Conservation (phyloP, 2,113 vertebrate genomes). For the Eublepharis macularius region DNA sequence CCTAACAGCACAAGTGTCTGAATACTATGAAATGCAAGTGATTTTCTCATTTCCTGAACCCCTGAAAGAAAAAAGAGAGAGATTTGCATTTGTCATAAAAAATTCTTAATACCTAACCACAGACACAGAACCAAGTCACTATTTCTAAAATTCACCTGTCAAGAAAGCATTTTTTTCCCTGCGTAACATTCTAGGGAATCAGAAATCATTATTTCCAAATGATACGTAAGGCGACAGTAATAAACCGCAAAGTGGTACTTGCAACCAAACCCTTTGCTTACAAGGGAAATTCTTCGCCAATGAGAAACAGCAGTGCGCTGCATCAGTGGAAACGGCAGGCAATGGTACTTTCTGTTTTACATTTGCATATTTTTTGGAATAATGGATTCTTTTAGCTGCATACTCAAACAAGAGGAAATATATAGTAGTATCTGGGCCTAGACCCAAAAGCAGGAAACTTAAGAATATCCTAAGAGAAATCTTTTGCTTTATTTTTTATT, state of each 20-base stretch:
- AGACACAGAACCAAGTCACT: conserved; percentile 50
- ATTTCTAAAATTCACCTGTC: conserved; percentile 59
- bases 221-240: conserved; percentile 44
- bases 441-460: background rate
- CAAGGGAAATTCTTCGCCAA: conserved; percentile 63
- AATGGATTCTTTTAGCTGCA: conserved; percentile 13
- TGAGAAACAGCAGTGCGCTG: conserved; percentile 64
- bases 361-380: accelerated
- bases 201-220: conserved; percentile 68
- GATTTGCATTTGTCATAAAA: conserved; percentile 24
- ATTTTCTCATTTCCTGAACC: conserved; percentile 56
- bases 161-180: conserved; percentile 50
- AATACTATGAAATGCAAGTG: background rate
- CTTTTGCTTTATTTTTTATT: too few relatives aligned
- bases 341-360: conserved; percentile 31
- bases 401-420: conserved; percentile 32
- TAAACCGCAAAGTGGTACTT: conserved; percentile 45
- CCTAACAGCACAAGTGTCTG: accelerated
- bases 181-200: conserved; percentile 64
- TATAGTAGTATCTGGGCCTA: background rate
- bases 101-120: conserved; percentile 57
- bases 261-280: conserved; percentile 27
- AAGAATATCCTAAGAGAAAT: background rate
- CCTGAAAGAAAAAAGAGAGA: accelerated
- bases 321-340: conserved; percentile 72